A percentile compares a stretch with the other conserved stretches of the same genome.
Evolutionary conservation across 2,113 vertebrate genomes (phyloP).

Genomic region (Rhinoderma darwinii): DNA sequence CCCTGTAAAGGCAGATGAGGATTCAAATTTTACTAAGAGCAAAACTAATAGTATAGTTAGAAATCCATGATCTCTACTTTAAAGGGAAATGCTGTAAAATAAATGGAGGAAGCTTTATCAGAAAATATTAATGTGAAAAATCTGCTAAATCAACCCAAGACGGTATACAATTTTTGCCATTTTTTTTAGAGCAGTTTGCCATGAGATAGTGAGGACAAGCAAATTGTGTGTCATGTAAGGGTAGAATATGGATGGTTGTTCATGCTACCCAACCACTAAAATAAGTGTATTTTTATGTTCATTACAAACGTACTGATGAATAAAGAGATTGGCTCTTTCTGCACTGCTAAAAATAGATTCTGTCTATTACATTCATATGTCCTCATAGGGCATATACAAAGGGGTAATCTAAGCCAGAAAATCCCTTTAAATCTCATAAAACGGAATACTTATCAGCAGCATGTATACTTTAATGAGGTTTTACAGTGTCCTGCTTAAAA

Average conservation of each 20-base stretch:
- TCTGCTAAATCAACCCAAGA: background rate
- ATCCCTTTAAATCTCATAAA: too few relatives aligned
- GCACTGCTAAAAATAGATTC: too few relatives aligned
- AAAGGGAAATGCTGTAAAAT: background rate
- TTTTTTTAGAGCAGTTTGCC: background rate
- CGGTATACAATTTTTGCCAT: background rate
- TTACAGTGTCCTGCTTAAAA: too few relatives aligned
- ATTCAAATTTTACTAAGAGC: background rate
- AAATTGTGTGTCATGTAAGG: background rate
- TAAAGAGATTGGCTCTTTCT: background rate
- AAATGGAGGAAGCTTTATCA: background rate
- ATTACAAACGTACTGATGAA: background rate
- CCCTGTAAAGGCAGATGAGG: conserved; percentile 74
- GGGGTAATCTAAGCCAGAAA: too few relatives aligned
- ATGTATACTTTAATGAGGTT: too few relatives aligned
- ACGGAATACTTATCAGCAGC: too few relatives aligned
- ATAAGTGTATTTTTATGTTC: background rate
- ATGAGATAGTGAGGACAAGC: background rate
- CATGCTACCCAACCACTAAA: background rate
- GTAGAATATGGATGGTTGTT: background rate
- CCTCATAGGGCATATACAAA: too few relatives aligned
- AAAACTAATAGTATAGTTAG: background rate
- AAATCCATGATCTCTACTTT: background rate
- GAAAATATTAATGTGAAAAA: background rate
- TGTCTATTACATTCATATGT: too few relatives aligned